Evolutionary conservation across 2,797 vertebrate species (phyloP), one percentile per base, ranked within the genome.

Genomic region (Arctocebus calabarensis): DNA sequence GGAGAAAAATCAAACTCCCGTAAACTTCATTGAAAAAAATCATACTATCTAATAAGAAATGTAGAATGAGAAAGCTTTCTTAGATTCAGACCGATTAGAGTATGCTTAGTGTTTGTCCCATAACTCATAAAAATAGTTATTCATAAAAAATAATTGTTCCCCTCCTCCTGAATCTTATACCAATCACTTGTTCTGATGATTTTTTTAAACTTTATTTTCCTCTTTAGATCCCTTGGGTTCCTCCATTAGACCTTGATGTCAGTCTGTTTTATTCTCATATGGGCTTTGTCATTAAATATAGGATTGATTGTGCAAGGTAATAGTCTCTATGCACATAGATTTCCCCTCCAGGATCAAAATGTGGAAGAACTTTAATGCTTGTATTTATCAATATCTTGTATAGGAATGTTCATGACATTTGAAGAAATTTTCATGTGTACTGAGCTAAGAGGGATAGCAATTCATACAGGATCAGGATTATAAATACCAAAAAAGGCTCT

Each of bases 1-100:
- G 45, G 96, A 98, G 97, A 98, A 97, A 89, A 98, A 97, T 98
- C 97, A 97, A 98, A 71, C 55, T 89, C 92, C 90, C 73, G 25
- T 95, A 98, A 98, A 98, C 34, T 91, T 96, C 97, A 78, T 93
- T 91, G 62, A 95, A 93, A 96, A 95, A 97, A 95, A 97, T 84
- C 93, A 97, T 79, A 81, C 55, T 95, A 93, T 81, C 93, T 97
- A 94, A 95, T 91, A 91, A 43, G 70, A 97, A 95, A 97, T 52
- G 78, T 32, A 2, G 0, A 97, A 92, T 95, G 87, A 96, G 95
- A 93, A 88, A 78, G 2, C 25, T 37, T 43, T 17, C 66, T 97
- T 74, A 96, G 89, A 92, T 66, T 96, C 96, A 82, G 64, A 96
- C 70, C 78, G 94, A 32, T 94, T 97, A 55, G 64, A 97, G 70